These are phyloP conservation scores for Lycophotia porphyrea DNA, from an alignment of 2,888 invertebrate genomes.

Conservation along the genomic window DNA sequence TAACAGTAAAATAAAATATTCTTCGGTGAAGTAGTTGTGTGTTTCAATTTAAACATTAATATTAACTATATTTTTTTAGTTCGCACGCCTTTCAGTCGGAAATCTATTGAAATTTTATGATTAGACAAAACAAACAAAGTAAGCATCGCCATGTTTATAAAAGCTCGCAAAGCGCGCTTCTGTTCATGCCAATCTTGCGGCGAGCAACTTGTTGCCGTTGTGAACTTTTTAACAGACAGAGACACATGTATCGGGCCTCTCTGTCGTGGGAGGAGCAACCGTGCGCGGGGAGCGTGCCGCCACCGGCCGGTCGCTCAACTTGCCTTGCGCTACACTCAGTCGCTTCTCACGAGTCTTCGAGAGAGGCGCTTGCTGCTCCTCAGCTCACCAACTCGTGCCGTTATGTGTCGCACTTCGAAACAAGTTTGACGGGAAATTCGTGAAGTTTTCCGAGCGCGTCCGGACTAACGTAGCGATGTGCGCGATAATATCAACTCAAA, in stretches of 20 bases:
- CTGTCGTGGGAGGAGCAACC: conserved; percentile 87
- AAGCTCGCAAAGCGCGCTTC: conserved; percentile 89
- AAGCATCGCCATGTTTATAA: conserved; percentile 89
- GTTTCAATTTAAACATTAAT: conserved; percentile 19
- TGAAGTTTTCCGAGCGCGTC: conserved; percentile 87
- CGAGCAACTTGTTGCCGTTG: conserved; percentile 89
- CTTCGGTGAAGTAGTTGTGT: background rate
- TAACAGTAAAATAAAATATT: background rate
- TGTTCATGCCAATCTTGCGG: conserved; percentile 90
- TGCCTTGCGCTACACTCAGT: conserved; percentile 81
- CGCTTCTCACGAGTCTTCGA: conserved; percentile 79
- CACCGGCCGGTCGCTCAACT: conserved; percentile 86
- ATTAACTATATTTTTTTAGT: conserved; percentile 49
- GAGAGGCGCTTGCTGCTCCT: conserved; percentile 76
- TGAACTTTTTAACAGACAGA: conserved; percentile 85
- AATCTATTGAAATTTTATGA: conserved; percentile 86
- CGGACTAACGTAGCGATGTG: conserved; percentile 87
- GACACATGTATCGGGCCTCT: conserved; percentile 80
- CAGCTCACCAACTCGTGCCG: conserved; percentile 80
- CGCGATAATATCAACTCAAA: conserved; percentile 82
- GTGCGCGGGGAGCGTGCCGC: conserved; percentile 85
- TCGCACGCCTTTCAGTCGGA: conserved; percentile 79
- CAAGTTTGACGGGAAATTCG: conserved; percentile 90
- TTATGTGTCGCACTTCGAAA: conserved; percentile 89
- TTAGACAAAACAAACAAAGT: conserved; percentile 89